Evolutionary conservation across 2,113 vertebrate species (phyloP), one percentile per base, ranked within the genome.

Genomic region (Amblyornis subalaris): DNA sequence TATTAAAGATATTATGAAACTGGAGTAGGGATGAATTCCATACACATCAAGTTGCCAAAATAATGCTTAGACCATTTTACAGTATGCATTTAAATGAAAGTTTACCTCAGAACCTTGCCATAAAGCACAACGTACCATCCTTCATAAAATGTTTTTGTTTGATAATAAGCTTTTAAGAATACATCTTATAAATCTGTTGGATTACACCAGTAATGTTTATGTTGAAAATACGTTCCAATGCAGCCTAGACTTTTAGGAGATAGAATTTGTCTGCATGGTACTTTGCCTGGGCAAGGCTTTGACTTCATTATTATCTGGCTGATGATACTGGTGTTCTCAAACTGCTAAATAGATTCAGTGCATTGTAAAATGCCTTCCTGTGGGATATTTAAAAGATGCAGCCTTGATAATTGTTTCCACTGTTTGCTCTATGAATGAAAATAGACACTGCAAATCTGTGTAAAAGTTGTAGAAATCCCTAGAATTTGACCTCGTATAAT

Each of bases 311-410:
- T 93, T 93, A 85, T 19, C 54, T 88, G 60, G 23, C 55, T 93
- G 84, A 82, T 87, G 74, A 65, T 92, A 29, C 71, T 73, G 58
- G 69, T 74, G 35, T 88, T 89, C 77, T 89, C 57, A 72, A 86
- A 77, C 54, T 61, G 76, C 64, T 92, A 50, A 94, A 85, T 35
- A 58, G 74, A 83, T 96, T 60, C 58, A 65, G 9, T 74, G 45
- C 36, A 33, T 93, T 95, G 74, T 71, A 87, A 95, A 96, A 77
- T 61, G 31, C 38, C 31, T 90, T 94, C 88, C 80, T 78, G 53
- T 83, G 85, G 83, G 88, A 77, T 74, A 87, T 51, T 94, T 65
- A 57, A 31, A 92, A 71, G 54, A 92, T 73, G 17, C 53, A 58
- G 45, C 40, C 80, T 85, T 70, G 74, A 67, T 87, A 88, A 84